phyloP scores from a whole-genome alignment of 2,113 vertebrate genomes.

The Anoplopoma fimbria region DNA sequence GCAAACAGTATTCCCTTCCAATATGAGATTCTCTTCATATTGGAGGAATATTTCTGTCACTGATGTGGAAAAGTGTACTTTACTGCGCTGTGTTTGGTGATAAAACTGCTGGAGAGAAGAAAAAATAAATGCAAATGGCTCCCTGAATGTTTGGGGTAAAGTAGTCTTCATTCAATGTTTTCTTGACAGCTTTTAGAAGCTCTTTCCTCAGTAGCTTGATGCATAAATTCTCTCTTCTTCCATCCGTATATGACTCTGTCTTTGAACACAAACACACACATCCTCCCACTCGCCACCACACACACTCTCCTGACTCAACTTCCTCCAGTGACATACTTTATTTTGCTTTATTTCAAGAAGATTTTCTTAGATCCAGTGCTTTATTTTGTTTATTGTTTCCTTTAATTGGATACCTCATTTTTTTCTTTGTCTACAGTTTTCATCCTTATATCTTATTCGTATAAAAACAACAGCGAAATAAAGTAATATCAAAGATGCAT shows the following conservation, averaged over 20 bases:
- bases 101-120: conserved; percentile 10
- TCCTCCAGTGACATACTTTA: not conserved
- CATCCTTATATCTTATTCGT: not conserved
- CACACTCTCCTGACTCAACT: conserved; percentile 17
- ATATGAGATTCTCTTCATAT: conserved; percentile 7
- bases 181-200: conserved; percentile 57
- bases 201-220: conserved; percentile 32
- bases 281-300: conserved; percentile 15
- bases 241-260: not conserved
- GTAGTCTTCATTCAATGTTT: conserved; percentile 42
- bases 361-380: not conserved
- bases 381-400: not conserved
- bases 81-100: conserved; percentile 41
- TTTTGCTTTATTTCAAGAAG: conserved; percentile 9
- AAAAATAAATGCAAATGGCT: conserved; percentile 19
- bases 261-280: conserved; percentile 37
- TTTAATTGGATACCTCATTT: not conserved
- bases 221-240: conserved; percentile 24
- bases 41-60: conserved; percentile 38
- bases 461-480: not conserved
- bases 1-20: conserved; percentile 19
- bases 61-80: conserved; percentile 42
- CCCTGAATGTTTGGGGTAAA: conserved; percentile 41
- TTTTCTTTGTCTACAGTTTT: not conserved
- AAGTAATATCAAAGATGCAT: not conserved